Conservation (phyloP, 2,113 vertebrate species). For the Cisticola juncidis region DNA sequence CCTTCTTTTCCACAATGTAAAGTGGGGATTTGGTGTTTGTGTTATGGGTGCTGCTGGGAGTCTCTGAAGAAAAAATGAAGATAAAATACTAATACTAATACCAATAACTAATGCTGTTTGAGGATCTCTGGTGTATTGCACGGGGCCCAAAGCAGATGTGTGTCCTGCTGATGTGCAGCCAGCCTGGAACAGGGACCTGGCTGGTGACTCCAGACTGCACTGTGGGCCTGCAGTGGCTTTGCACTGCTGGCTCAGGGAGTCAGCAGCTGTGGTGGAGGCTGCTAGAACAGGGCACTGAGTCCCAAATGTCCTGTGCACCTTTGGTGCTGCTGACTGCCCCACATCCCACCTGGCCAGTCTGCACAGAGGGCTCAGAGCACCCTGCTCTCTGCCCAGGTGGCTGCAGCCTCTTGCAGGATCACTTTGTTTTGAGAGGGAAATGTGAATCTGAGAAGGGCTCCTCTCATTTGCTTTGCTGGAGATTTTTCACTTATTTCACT, state of each 20-base stretch:
- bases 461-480: background rate
- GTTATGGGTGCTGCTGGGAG: background rate
- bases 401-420: background rate
- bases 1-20: background rate
- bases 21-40: background rate
- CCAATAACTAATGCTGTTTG: too few relatives aligned
- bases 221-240: background rate
- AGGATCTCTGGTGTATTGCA: background rate
- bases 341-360: background rate
- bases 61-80: background rate
- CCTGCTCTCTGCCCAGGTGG: background rate
- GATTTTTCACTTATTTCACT: background rate
- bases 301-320: background rate
- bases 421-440: background rate
- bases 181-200: background rate
- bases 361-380: background rate
- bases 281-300: background rate
- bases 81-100: background rate
- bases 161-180: background rate
- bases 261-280: background rate
- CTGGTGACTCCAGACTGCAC: background rate
- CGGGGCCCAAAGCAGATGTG: accelerated
- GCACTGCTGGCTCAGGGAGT: background rate
- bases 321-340: background rate
- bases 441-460: background rate